Evolutionary conservation across 1,140 invertebrate species (phyloP).

Genomic region (Rhizoglyphus robini): DNA sequence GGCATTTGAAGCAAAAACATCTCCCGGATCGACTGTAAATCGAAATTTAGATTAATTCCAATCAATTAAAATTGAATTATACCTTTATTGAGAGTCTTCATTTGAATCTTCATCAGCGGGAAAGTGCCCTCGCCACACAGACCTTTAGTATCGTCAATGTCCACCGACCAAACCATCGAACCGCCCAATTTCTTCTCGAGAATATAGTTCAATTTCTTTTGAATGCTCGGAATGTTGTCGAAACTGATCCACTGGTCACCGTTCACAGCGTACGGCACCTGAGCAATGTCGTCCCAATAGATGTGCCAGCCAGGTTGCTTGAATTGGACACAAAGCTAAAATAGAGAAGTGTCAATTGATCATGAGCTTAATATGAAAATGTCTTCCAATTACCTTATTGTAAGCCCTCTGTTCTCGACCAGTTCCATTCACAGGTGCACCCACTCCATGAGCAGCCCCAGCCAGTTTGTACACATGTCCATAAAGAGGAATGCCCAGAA

Average conservation of each 20-base stretch:
- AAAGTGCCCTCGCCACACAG: constrained; percentile 20
- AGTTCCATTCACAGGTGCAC: not conserved
- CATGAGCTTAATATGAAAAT: too few species aligned
- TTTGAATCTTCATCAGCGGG: constrained; percentile 11
- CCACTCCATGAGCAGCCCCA: constrained; percentile 45
- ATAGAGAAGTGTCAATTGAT: too few species aligned
- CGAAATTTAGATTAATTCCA: too few species aligned
- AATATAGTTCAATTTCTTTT: constrained; percentile 25
- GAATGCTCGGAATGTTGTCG: too few species aligned
- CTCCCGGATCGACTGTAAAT: too few species aligned
- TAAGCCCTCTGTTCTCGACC: not conserved
- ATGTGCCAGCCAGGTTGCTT: not conserved
- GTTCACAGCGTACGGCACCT: not conserved
- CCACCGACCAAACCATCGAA: constrained; percentile 29
- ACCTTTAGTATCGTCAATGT: constrained; percentile 24
- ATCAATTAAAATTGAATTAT: too few species aligned
- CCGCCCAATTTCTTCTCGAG: constrained; percentile 23
- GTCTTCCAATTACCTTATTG: too few species aligned
- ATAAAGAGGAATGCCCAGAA: constrained; percentile 55
- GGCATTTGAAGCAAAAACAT: too few species aligned
- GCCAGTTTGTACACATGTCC: constrained; percentile 47
- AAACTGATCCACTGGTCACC: not conserved
- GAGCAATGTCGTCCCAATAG: not conserved
- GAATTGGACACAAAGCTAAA: not conserved
- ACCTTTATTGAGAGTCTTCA: constrained; percentile 16